Conservation (phyloP, 2,888 invertebrate species). For the Trichopria drosophilae region DNA sequence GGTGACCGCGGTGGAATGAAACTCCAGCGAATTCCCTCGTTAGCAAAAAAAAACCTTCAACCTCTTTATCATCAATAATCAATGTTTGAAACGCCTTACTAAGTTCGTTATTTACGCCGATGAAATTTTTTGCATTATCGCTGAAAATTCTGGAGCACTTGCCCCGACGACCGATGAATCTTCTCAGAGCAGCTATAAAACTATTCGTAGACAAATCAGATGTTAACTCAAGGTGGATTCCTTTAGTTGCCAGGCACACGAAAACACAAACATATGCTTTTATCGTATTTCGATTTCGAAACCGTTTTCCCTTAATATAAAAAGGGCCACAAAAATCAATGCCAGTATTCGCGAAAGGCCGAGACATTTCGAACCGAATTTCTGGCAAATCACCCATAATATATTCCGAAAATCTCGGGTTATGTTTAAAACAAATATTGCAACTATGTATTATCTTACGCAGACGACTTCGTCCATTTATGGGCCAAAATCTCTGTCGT, state of each 20-base stretch:
- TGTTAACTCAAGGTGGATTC: no score
- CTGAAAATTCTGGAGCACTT: no score
- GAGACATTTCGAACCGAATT: no score
- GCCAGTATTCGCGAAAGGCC: no score
- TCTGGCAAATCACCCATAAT: no score
- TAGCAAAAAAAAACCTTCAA: no score
- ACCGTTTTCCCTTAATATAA: no score
- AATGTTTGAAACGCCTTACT: neutral
- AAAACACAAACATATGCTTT: neutral
- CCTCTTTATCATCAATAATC: neutral
- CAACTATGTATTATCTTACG: neutral
- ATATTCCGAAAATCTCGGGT: no score
- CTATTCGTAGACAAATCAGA: no score
- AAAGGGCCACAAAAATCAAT: no score
- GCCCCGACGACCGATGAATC: neutral
- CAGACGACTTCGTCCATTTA: neutral
- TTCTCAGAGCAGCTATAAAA: no score
- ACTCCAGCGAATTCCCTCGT: neutral
- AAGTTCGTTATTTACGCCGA: neutral
- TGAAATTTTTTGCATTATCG: neutral
- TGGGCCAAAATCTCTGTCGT: neutral
- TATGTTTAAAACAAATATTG: neutral
- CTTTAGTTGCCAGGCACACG: no score
- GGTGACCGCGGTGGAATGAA: constrained; percentile 6
- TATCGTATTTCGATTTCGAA: neutral